Evolutionary conservation across 2,797 vertebrate genomes (phyloP), one percentile per base, ranked within the genome.

Genomic region (Chromis chromis): DNA sequence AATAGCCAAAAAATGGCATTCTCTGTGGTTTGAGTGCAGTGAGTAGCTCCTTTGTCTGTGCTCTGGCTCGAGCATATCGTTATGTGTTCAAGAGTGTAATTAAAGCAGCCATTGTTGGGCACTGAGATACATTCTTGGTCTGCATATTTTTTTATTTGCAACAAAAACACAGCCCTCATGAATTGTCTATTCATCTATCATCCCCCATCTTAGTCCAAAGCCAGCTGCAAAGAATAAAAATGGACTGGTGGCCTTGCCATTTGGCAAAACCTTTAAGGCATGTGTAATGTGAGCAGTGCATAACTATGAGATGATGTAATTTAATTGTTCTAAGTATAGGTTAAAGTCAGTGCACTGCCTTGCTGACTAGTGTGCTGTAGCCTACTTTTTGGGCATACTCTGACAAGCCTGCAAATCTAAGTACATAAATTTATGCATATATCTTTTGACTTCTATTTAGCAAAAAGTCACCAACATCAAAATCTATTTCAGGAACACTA

Each of bases 271-370:
- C 56, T 81, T 78, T 36, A 78, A 79, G 61, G 87, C 85, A 82
- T 83, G 84, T 84, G 88, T 89, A 89, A 91, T 85, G 54, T 73
- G 88, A 93, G 89, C 81, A 40, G 60, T 65, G 84, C 88, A 89
- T 92, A 88, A 74, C 86, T 89, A 67, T 88, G 75, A 63, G 65
- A 81, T 92, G 90, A 92, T 82, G 80, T 90, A 62, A 86, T 86
- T 89, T 72, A 82, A 92, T 91, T 93, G 88, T 92, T 92, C 82
- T 79, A 82, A 85, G 86, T 84, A 74, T 84, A 86, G 71, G 82
- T 84, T 84, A 76, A 80, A 85, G 75, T 74, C 77, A 69, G 71
- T 73, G 71, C 8, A 25, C 27, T 62, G 76, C 24, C 39, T 72
- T 33, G 57, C 21, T 65, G 65, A 73, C 62, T 33, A 13, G 56